Evolutionary conservation across 1,140 invertebrate species (phyloP), one percentile per base, ranked within the genome.

Genomic region (Bombus superbus): DNA sequence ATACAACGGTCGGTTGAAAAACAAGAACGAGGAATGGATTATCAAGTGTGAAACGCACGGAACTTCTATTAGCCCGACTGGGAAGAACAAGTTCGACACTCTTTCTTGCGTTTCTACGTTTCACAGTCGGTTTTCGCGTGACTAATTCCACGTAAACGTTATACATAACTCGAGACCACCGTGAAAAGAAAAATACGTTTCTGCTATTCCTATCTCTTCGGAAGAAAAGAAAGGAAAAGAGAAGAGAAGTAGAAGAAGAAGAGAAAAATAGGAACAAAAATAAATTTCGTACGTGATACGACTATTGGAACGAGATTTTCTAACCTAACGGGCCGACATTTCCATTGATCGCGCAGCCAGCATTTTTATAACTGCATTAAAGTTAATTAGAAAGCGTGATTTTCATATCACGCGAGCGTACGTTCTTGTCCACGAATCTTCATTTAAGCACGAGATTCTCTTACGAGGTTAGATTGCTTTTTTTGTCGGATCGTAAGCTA

Each of bases 371-470:
- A 42, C 8, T 25, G 59, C 57, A 44, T 62, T 66, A 32, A 62
- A 22, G 57, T 78, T 78, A 78, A 78, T 78, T 78, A 78, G 75
- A 78, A 64, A 59, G 35, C 75, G 53, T 40, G 57, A 77, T 59
- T 59, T 40, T 62, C 22, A 28, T 40, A 28, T 6, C 10, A 40
- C 35, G 35, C 35, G 38, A 69, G 35, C 10, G 40, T 69, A 25
- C 22, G 35, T 59, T 59, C 22, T 76, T 59, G 22, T 62, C 35
- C 15, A 28, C 9, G n/a, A n/a, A 25, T 22, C 15, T n/a, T 57
- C 22, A 28, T n/a, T 13, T 2, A 5, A n/a, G 4, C 38, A 28
- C 22, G 73, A 22, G 35, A 22, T 2, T 66, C n/a, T 64, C n/a
- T n/a, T n/a, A 11, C 28, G 59, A 62, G 28, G 59, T 62, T 62